Base-by-base conservation (phyloP, 1,140 invertebrate genomes). In the Panulirus ornatus region DNA sequence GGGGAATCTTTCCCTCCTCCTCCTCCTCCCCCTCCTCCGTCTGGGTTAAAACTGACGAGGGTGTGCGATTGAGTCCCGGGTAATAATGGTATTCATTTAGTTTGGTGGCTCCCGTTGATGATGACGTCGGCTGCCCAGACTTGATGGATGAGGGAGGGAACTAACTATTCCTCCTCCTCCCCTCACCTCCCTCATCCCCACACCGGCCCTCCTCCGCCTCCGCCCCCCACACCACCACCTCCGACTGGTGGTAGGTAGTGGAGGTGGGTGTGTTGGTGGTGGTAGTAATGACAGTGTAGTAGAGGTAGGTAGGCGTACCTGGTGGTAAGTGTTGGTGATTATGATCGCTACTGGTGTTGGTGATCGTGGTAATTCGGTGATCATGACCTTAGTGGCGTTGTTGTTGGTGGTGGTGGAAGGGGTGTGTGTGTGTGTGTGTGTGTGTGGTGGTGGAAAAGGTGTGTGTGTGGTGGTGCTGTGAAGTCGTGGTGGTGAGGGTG, bases 31-130 rank as follows among this genome's bases (percentile, higher is more conserved):
- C n/a, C n/a, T n/a, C n/a, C n/a, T n/a, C n/a, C n/a, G n/a, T n/a
- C n/a, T n/a, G n/a, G 58, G 27, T 66, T 66, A 66, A 66, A 66
- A 66, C 58, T 66, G n/a, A 0, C 22, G 0, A 0, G 14, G n/a
- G n/a, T n/a, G n/a, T 30, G 11, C n/a, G 58, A 66, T 66, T 66
- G 58, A 66, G 27, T 66, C 58, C 5, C 58, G n/a, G n/a, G n/a
- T 66, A 27, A 6, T 66, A 66, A 66, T 66, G 58, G n/a, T 66
- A 66, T 66, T 66, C 58, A 66, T 66, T 66, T 66, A 66, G 30
- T 66, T 58, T 22, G 11, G 54, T 58, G 54, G 14, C 54, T 58
- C 22, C 30, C n/a, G 58, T 66, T 27, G 58, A 66, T 66, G 58
- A 27, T 1, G 14, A 66, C 3, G 58, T 9, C 27, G 58, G 58